Evolutionary conservation across 2,888 invertebrate species (phyloP).

Genomic region (Trachelus iudaicus): DNA sequence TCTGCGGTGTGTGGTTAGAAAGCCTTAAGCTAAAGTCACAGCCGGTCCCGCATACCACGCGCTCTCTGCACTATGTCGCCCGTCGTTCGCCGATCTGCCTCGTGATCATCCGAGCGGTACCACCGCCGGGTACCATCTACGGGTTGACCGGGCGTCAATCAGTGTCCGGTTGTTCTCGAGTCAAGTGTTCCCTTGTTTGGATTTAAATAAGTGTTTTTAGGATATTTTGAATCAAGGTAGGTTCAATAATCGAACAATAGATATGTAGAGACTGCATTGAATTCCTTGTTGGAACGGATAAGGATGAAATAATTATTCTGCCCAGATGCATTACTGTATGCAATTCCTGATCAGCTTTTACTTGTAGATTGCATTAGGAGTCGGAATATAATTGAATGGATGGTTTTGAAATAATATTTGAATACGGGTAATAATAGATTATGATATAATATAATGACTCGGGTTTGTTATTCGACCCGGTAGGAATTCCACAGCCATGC

Average conservation of each 20-base stretch:
- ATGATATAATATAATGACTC: background rate
- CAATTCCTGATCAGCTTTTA: background rate
- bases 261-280: background rate
- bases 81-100: background rate
- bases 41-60: conserved; percentile 17
- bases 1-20: conserved; percentile 49
- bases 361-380: background rate
- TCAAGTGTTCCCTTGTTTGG: background rate
- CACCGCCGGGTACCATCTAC: conserved; percentile 1
- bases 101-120: conserved; percentile 1
- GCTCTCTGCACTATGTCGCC: background rate
- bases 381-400: background rate
- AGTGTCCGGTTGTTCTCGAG: background rate
- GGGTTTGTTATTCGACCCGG: background rate
- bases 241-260: background rate
- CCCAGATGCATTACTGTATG: background rate
- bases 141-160: background rate
- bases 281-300: background rate
- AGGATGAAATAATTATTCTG: background rate
- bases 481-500: background rate
- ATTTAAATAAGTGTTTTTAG: background rate
- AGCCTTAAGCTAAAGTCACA: conserved; percentile 45
- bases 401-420: background rate
- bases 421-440: background rate
- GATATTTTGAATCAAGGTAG: background rate